Base-by-base conservation (phyloP, 2,113 vertebrate species). In the Anhinga anhinga region DNA sequence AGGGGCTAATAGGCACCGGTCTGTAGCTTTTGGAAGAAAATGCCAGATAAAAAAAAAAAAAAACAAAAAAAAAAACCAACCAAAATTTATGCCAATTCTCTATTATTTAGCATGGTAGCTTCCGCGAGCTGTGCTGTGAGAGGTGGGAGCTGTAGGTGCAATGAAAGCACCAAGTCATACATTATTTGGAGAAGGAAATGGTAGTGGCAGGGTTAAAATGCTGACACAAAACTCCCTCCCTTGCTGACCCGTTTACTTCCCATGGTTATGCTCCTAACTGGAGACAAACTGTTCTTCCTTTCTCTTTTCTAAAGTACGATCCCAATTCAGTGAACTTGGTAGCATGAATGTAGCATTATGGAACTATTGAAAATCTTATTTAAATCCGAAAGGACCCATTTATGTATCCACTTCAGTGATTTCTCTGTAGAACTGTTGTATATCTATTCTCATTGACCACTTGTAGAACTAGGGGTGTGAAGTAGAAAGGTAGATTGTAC, bases 311-410 rank as follows among this genome's bases (percentile, higher is more conserved):
- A 13, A 84, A 84, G 67, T 91, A 32, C 73, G 88, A 69, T 80
- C 94, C 84, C 82, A 13, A 19, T 91, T 85, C 82, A 70, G 89
- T 97, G 93, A 97, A 96, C 96, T 95, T 97, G 94, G 96, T 97
- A 97, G 97, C 97, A 91, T 97, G 95, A 95, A 96, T 97, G 97
- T 97, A 97, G 97, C 97, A 97, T 97, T 86, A 95, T 96, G 96
- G 84, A 89, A 80, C 81, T 95, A 23, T 42, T 94, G 95, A 85
- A 72, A 93, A 65, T n/a, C 78, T 52, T 89, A 25, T 29, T 65
- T 69, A 58, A 85, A 78, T 86, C 72, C 7, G 4, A 66, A 77
- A 95, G 87, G 89, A 84, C 93, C 97, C 55, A 0, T 86, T 88
- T 61, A 5, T 95, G 87, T 93, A 47, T 52, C 87, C 84, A 70